Conservation (phyloP, 64 coral and sea anemone genomes). For the Anthopleura sola region DNA sequence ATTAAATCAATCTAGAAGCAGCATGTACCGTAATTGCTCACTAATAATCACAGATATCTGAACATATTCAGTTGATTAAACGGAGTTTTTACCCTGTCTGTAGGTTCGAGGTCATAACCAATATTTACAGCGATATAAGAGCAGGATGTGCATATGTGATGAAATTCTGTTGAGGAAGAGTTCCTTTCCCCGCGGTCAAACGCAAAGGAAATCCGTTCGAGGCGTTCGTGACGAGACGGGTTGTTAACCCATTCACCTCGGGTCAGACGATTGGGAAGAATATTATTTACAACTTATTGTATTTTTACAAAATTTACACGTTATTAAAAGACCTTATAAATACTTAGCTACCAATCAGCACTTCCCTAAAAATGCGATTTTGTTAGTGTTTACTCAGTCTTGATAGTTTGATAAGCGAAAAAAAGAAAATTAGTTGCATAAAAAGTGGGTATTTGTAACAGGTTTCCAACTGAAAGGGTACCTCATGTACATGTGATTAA, state of each 20-base stretch:
- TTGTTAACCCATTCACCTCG: not conserved
- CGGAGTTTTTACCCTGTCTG: not conserved
- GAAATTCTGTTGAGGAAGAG: not conserved
- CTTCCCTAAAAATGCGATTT: too few relatives aligned
- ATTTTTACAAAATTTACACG: not conserved
- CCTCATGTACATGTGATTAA: too few relatives aligned
- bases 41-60: not conserved
- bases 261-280: not conserved
- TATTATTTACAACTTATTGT: not conserved
- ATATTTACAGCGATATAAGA: not conserved
- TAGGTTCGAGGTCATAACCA: not conserved
- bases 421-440: too few relatives aligned
- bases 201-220: not conserved
- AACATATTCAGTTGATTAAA: not conserved
- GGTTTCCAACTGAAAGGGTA: too few relatives aligned
- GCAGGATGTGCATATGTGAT: not conserved
- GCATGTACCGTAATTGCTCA: not conserved
- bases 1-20: not conserved
- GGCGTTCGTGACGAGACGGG: not conserved
- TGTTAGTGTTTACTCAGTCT: too few relatives aligned
- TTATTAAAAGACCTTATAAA: too few relatives aligned
- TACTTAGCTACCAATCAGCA: too few relatives aligned
- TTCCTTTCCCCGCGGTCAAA: not conserved
- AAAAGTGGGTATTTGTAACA: too few relatives aligned
- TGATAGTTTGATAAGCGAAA: too few relatives aligned